Evolutionary conservation across 53 echinoderm and acorn worm genomes (phyloP).

Genomic region (Luidia sarsii): DNA sequence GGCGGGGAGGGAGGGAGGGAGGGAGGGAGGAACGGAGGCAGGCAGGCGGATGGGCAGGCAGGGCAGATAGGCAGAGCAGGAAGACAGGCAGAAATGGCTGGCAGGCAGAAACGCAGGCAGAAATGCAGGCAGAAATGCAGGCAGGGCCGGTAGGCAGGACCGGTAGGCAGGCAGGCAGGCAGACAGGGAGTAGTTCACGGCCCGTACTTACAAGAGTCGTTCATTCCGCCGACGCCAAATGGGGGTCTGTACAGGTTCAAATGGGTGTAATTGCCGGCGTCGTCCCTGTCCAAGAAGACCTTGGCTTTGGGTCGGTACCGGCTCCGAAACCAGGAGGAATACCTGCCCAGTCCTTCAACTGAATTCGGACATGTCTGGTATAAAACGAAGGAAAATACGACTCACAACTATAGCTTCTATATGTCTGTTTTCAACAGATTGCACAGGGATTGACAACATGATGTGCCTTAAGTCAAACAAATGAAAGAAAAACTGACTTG

Average conservation of each 20-base stretch:
- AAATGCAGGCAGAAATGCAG: background rate
- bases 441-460: no score
- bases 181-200: background rate
- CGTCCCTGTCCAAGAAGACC: constrained; percentile 71
- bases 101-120: background rate
- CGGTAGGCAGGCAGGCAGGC: background rate
- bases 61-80: no score
- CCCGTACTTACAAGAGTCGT: constrained; percentile 72
- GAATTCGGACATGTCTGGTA: constrained; percentile 91
- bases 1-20: no score
- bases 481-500: no score
- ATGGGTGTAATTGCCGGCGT: constrained; percentile 57
- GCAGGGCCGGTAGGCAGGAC: background rate
- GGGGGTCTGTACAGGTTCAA: constrained; percentile 79
- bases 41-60: no score
- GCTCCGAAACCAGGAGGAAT: constrained; percentile 81
- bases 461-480: no score
- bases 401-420: no score
- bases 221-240: constrained; percentile 67
- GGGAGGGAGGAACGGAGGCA: no score
- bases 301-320: constrained; percentile 83
- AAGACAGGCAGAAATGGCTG: background rate
- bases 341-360: constrained; percentile 59
- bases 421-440: no score
- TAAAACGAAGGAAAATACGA: no score